Conservation (phyloP, 2,888 invertebrate species). For the Thymelicus lineola region DNA sequence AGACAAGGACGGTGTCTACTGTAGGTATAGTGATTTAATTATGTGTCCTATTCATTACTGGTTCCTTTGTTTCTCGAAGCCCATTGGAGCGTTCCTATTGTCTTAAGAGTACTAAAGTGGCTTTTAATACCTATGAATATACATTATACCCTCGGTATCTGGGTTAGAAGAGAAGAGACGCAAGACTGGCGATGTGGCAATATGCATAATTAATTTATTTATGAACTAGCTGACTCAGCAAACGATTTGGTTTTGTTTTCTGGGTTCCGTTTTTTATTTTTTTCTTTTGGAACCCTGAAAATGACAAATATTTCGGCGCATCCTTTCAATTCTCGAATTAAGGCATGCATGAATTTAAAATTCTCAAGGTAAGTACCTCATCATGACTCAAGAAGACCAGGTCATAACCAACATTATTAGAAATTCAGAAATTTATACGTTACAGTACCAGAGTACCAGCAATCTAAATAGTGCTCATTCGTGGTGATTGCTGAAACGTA, state of each 20-base stretch:
- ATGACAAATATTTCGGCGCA: too few relatives aligned
- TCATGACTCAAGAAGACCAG: neutral
- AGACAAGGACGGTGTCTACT: conserved; percentile 26
- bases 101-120: conserved; percentile 51
- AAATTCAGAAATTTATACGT: neutral
- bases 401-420: neutral
- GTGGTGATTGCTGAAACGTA: conserved; percentile 72
- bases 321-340: too few relatives aligned
- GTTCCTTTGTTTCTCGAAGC: conserved; percentile 52
- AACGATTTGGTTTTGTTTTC: too few relatives aligned
- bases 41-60: conserved; percentile 55
- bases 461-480: conserved; percentile 68
- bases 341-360: too few relatives aligned
- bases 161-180: neutral
- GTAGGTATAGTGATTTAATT: conserved; percentile 54
- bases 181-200: neutral
- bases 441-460: neutral
- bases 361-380: neutral
- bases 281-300: too few relatives aligned
- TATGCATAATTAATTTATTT: too few relatives aligned
- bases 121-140: conserved; percentile 56
- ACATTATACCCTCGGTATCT: conserved; percentile 45
- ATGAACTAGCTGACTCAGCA: too few relatives aligned
- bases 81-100: conserved; percentile 54
- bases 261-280: too few relatives aligned